Evolutionary conservation across 2,888 invertebrate genomes (phyloP).

Genomic region (Drosophila trichaetosa): DNA sequence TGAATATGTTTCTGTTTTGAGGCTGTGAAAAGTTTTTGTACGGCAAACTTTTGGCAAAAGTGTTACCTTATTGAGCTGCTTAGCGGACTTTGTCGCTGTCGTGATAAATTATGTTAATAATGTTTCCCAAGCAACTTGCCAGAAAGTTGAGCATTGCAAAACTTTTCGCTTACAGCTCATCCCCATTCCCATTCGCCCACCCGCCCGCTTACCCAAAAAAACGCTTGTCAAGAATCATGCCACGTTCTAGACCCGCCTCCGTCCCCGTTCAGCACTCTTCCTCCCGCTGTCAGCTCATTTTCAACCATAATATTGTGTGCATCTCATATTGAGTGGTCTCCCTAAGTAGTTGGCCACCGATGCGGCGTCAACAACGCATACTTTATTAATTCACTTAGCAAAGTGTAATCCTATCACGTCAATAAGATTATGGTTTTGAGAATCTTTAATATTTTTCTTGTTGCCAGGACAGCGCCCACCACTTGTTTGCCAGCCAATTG

Average conservation of each 20-base stretch:
- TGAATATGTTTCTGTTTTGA: slow-evolving; percentile 63
- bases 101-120: slow-evolving; percentile 82
- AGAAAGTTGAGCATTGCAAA: slow-evolving; percentile 61
- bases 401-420: slow-evolving; percentile 81
- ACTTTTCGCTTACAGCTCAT: slow-evolving; percentile 63
- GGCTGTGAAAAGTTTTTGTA: slow-evolving; percentile 23
- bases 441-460: slow-evolving; percentile 79
- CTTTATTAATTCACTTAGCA: slow-evolving; percentile 82
- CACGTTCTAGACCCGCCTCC: slow-evolving; percentile 48
- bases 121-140: slow-evolving; percentile 59
- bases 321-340: slow-evolving; percentile 75
- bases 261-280: not conserved
- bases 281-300: slow-evolving; percentile 44
- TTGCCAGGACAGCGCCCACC: slow-evolving; percentile 22
- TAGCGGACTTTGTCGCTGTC: slow-evolving; percentile 63
- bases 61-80: slow-evolving; percentile 78
- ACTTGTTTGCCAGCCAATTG: slow-evolving; percentile 16
- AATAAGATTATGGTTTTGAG: slow-evolving; percentile 81
- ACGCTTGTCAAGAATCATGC: slow-evolving; percentile 71
- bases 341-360: slow-evolving; percentile 76
- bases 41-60: slow-evolving; percentile 58
- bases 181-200: slow-evolving; percentile 29
- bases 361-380: slow-evolving; percentile 49
- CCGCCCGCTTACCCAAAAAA: no score
- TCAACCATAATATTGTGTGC: slow-evolving; percentile 73